Evolutionary conservation across 2,113 vertebrate genomes (phyloP), one percentile per base, ranked within the genome.

Genomic region (Phalacrocorax aristotelis): DNA sequence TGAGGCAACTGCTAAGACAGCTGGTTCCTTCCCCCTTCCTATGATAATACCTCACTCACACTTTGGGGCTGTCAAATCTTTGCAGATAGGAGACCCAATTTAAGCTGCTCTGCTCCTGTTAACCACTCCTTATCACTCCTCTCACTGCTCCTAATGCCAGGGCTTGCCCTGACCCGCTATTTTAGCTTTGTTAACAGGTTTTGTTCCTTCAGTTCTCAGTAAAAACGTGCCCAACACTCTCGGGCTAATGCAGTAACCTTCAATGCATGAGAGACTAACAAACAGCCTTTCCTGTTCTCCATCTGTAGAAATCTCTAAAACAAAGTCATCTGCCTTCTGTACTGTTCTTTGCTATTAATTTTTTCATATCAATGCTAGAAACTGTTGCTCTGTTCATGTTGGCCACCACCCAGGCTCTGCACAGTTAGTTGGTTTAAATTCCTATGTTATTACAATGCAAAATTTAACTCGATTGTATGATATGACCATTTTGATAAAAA

Each of bases 1-100:
- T 89, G 94, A 92, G 76, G 60, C 86, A 93, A 69, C 76, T 95
- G 76, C 83, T 87, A 70, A 90, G 86, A 81, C 87, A 95, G 69
- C 81, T 78, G 77, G 19, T 30, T 91, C 55, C 26, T 84, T 78
- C 61, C 38, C 76, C 51, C 26, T 87, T 87, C n/a, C 7, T 7
- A 13, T 48, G 52, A 5, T 55, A 89, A 78, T 60, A 68, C 23
- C 60, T 93, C 80, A 60, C 60, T 75, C 80, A 79, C 55, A 68
- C 87, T 87, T 94, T 9, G 15, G 27, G 38, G 21, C 20, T 93
- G 87, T 87, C 77, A 94, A 87, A 71, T 34, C 48, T 55, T 48
- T 6, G 6, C 60, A 89, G 93, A 91, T 71, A 96, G 55, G 51
- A 91, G 72, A 89, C n/a, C 29, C 10, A 89, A 13, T 82, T 96